Evolutionary conservation across 2,113 vertebrate species (phyloP), one percentile per base, ranked within the genome.

Genomic region (Turdus rufiventris): DNA sequence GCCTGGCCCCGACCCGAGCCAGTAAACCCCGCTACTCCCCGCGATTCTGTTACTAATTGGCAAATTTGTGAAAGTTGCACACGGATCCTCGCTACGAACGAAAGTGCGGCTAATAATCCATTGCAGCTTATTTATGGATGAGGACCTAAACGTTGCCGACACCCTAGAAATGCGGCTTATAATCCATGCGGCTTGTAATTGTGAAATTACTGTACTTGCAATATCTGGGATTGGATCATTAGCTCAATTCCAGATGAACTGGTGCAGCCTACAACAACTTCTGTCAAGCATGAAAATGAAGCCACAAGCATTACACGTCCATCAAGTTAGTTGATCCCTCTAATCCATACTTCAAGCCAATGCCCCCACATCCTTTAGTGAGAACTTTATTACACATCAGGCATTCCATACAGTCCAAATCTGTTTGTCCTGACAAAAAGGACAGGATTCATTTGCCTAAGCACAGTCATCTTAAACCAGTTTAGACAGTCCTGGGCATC

Each of bases 321-420:
- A 82, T 40, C 80, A 95, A 53, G 83, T 82, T 82, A 65, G 65
- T 5, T 81, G 83, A 94, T 91, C 84, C 76, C 93, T 78, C 70
- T 92, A 91, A 94, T 94, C 89, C 89, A 92, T 58, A 72, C 91
- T 81, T 92, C 66, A 92, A 87, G 66, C 45, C 73, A 87, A 75
- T 57, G 70, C 12, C 42, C 48, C 43, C 57, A 29, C 70, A 75
- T 63, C 38, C 72, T 45, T 85, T 60, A 78, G 45, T 3, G 48
- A 89, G 65, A 75, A 68, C 65, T 92, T 89, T 18, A 78, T 68
- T 50, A 93, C 42, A 85, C 53, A 85, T 68, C 66, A 89, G 45
- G 33, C 54, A 75, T 76, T 91, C 86, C 84, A 56, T 34, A 53
- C 18, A 87, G 42, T 5, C 33, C 2, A 2, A 81, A 61, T 85